A percentile compares a stretch with the other conserved stretches of the same genome.
phyloP scores from a whole-genome alignment of 2,888 invertebrate species.

The Zonitis immaculata region DNA sequence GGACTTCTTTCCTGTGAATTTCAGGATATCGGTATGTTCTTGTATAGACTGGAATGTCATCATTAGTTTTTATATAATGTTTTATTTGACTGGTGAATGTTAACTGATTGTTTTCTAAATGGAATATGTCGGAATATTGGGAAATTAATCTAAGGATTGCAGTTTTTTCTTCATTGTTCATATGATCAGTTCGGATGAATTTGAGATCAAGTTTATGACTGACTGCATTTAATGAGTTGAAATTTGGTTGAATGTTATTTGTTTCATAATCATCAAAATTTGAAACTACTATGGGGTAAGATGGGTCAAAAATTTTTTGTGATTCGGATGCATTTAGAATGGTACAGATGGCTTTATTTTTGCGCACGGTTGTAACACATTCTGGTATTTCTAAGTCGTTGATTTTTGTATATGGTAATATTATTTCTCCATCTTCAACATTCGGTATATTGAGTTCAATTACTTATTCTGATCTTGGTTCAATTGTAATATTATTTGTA shows the following conservation, averaged over 20 bases:
- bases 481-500: neutral
- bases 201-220: neutral
- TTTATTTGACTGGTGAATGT: slow-evolving; percentile 15
- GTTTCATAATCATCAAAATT: no score
- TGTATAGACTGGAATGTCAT: no score
- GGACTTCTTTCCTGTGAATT: no score
- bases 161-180: slow-evolving; percentile 20
- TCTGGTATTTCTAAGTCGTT: slow-evolving; percentile 2
- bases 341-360: neutral
- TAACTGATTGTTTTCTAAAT: slow-evolving; percentile 10
- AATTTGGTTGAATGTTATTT: neutral
- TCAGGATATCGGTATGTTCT: no score
- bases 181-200: slow-evolving; percentile 10
- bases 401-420: neutral
- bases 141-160: slow-evolving; percentile 11
- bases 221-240: neutral
- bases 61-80: no score
- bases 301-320: neutral
- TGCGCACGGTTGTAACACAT: neutral
- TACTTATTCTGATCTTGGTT: neutral
- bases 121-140: slow-evolving; percentile 21
- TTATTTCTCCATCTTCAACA: neutral
- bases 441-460: slow-evolving; percentile 1
- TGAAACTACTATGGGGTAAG: neutral
- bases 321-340: neutral